Percentiles rank a stretch among this genome's conserved stretches.
These are phyloP conservation scores for Tethya wilhelma DNA, from an alignment of 37 sponge, comb jelly and placozoan species.

Conservation along the genomic window DNA sequence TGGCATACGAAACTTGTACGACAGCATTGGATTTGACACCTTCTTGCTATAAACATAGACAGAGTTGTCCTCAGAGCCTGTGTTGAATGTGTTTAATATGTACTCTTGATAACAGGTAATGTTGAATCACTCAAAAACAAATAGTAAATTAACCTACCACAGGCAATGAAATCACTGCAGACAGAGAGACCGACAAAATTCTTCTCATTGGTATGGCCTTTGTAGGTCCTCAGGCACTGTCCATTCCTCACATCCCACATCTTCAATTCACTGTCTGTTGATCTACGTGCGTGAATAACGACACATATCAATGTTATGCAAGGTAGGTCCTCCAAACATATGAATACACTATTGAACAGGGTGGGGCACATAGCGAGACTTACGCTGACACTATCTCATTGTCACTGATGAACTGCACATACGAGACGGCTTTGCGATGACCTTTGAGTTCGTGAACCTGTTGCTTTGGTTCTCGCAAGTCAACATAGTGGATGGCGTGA, in stretches of 20 bases:
- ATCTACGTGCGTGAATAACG: too few relatives aligned
- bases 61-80: conserved; percentile 79
- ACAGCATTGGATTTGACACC: conserved; percentile 50
- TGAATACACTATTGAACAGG: too few relatives aligned
- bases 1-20: conserved; percentile 61
- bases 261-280: conserved; percentile 86
- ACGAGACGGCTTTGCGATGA: conserved; percentile 89
- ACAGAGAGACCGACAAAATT: too few relatives aligned
- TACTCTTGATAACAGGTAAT: background rate
- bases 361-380: too few relatives aligned
- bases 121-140: too few relatives aligned
- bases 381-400: conserved; percentile 83
- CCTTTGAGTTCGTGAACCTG: conserved; percentile 62
- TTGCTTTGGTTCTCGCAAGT: conserved; percentile 60
- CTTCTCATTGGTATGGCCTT: conserved; percentile 80
- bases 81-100: too few relatives aligned
- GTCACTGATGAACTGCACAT: conserved; percentile 62
- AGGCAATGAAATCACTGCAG: conserved; percentile 64
- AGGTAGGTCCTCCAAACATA: too few relatives aligned
- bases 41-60: conserved; percentile 72
- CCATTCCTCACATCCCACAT: conserved; percentile 56
- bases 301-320: too few relatives aligned
- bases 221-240: too few relatives aligned
- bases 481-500: conserved; percentile 72
- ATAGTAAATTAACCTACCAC: too few relatives aligned